phyloP scores from a whole-genome alignment of 2,797 vertebrate species.

The Alfaro cultratus region DNA sequence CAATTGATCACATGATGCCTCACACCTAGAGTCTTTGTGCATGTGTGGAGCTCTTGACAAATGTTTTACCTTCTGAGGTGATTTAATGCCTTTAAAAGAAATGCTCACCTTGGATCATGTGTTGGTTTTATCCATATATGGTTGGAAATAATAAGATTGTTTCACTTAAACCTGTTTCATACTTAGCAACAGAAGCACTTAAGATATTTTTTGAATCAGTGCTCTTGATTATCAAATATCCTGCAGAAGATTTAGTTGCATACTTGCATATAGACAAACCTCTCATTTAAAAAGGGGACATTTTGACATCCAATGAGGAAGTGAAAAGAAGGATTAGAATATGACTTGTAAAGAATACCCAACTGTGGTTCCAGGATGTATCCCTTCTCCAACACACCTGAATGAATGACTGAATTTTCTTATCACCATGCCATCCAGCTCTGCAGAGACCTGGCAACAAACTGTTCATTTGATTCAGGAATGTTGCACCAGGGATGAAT shows the following conservation, averaged over 20 bases:
- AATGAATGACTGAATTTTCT: not conserved
- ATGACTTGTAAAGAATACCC: not conserved
- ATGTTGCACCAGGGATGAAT: not conserved
- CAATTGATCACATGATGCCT: conserved; percentile 69
- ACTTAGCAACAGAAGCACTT: not conserved
- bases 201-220: not conserved
- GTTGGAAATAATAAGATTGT: not conserved
- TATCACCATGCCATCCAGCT: not conserved
- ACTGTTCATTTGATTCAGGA: not conserved
- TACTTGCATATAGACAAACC: not conserved
- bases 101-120: conserved; percentile 19
- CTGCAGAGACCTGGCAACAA: not conserved
- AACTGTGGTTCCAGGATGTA: not conserved
- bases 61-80: conserved; percentile 47
- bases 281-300: not conserved
- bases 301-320: not conserved
- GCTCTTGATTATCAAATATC: not conserved
- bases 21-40: conserved; percentile 61
- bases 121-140: conserved; percentile 9
- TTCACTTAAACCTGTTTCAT: conserved; percentile 2
- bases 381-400: not conserved
- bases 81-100: conserved; percentile 33
- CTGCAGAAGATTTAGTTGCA: not conserved
- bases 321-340: not conserved
- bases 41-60: conserved; percentile 65